These are phyloP conservation scores for Lepus timidus DNA, from an alignment of 2,113 vertebrate species.

Conservation along the genomic window DNA sequence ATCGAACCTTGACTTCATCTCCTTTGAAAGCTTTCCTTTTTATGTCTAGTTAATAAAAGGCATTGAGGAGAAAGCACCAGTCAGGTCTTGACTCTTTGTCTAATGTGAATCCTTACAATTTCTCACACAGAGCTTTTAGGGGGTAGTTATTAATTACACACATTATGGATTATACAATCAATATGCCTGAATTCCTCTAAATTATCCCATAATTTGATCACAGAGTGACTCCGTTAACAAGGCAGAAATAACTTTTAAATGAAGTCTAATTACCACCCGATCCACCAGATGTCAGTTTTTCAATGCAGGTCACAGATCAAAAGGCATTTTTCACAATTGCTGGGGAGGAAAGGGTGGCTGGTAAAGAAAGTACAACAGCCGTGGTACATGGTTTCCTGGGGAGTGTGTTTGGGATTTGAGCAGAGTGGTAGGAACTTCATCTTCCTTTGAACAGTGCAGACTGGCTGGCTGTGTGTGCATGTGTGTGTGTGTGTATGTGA, in stretches of 20 bases:
- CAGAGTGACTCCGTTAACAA: constrained; percentile 79
- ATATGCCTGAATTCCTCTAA: constrained; percentile 80
- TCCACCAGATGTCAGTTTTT: constrained; percentile 79
- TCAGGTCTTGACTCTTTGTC: constrained; percentile 45
- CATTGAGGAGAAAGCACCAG: constrained; percentile 5
- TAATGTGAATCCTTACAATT: constrained; percentile 71
- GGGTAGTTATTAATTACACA: constrained; percentile 80
- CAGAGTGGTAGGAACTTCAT: neutral
- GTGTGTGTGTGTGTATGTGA: neutral
- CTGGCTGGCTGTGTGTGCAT: neutral
- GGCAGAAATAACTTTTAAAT: constrained; percentile 84
- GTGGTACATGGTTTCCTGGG: accelerated
- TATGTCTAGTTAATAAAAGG: constrained; percentile 50
- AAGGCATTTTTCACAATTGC: constrained; percentile 64
- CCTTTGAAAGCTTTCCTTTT: constrained; percentile 29
- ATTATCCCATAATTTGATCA: constrained; percentile 81
- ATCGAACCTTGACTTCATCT: neutral
- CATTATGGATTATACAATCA: constrained; percentile 82
- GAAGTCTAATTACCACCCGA: constrained; percentile 79
- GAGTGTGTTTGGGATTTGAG: neutral
- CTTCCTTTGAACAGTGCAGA: neutral
- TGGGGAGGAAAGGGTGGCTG: neutral
- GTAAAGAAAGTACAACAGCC: neutral
- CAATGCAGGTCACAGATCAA: constrained; percentile 79
- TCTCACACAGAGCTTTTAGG: constrained; percentile 64